Percentiles rank a stretch among this genome's conserved stretches.
Conservation (phyloP, 2,113 vertebrate genomes). For the Ammodytes dubius region DNA sequence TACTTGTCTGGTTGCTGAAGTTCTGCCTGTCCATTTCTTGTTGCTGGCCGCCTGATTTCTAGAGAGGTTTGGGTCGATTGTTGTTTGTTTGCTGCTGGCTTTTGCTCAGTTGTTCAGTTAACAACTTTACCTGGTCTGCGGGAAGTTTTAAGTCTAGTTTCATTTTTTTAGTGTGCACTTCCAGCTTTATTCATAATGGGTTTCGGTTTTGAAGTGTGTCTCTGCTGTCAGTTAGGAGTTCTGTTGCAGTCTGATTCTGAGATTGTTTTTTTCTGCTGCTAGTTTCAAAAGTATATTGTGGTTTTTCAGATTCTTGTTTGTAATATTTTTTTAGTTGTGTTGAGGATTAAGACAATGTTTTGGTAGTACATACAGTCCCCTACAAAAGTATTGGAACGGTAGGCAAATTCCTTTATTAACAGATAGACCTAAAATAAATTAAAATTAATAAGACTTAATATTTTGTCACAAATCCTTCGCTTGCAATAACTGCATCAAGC, state of each 20-base stretch:
- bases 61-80: background rate
- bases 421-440: too few species aligned
- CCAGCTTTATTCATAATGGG: background rate
- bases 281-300: background rate
- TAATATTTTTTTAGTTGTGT: background rate
- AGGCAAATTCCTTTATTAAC: too few species aligned
- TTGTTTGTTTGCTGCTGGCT: conserved; percentile 25
- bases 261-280: background rate
- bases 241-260: background rate
- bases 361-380: background rate
- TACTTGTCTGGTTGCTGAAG: conserved; percentile 25
- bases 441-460: too few species aligned
- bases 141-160: background rate
- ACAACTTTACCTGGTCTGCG: background rate
- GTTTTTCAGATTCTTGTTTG: background rate
- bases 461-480: too few species aligned
- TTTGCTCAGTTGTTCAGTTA: background rate
- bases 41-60: conserved; percentile 20
- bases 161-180: background rate
- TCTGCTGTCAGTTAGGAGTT: background rate
- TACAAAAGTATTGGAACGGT: too few species aligned
- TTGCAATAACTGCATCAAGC: too few species aligned
- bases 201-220: conserved; percentile 10
- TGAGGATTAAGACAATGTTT: background rate
- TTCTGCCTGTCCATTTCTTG: conserved; percentile 33